These are phyloP conservation scores for Nothocercus nigrocapillus DNA, from an alignment of 2,113 vertebrate genomes.

Conservation along the genomic window DNA sequence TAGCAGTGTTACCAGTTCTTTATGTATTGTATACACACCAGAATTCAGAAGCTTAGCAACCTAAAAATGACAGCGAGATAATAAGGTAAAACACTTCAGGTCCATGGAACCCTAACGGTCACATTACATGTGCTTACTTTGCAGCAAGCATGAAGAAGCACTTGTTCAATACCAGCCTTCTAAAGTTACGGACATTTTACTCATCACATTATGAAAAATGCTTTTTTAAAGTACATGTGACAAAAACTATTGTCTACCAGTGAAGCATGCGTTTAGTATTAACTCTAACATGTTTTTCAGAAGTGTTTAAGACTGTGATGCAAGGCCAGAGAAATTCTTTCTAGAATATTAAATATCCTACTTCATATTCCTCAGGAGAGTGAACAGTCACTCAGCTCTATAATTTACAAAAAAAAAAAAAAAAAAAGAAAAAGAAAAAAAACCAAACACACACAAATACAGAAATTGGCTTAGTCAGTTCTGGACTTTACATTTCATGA, in stretches of 20 bases:
- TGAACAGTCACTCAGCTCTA: neutral
- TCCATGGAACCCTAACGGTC: neutral
- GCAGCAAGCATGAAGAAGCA: neutral
- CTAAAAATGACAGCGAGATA: slow-evolving; percentile 71
- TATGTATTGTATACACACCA: slow-evolving; percentile 88
- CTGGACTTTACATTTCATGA: neutral
- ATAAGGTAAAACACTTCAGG: slow-evolving; percentile 38
- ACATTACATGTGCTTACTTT: neutral
- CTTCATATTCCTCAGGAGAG: neutral
- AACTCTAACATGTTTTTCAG: neutral
- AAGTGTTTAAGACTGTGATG: neutral
- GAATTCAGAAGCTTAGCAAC: slow-evolving; percentile 92
- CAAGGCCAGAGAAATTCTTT: neutral
- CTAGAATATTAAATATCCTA: neutral
- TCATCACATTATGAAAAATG: neutral
- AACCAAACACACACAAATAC: neutral
- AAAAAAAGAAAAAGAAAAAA: too few relatives aligned
- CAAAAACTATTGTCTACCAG: neutral
- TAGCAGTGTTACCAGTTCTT: slow-evolving; percentile 89
- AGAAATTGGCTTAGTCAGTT: neutral
- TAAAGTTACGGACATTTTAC: neutral
- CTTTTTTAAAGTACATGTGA: neutral
- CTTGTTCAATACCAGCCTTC: neutral
- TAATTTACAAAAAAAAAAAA: neutral
- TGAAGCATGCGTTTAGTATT: neutral